Evolutionary conservation across 2,888 invertebrate species (phyloP).

Genomic region (Prenolepis imparis): DNA sequence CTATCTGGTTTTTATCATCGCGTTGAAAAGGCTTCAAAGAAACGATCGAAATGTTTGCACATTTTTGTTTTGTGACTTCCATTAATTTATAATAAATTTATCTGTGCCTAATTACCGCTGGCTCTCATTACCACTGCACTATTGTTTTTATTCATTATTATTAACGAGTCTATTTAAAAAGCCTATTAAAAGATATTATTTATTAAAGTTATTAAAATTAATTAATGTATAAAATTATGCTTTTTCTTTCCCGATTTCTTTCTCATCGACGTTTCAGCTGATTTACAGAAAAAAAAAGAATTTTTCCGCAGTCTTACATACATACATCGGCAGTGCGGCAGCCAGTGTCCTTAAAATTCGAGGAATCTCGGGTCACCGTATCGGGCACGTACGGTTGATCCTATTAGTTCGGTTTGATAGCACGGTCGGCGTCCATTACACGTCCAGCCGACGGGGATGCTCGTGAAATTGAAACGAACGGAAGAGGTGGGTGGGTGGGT

Average conservation of each 20-base stretch:
- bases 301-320: background rate
- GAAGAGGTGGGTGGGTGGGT: slow-evolving; percentile 34
- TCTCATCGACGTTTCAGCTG: background rate
- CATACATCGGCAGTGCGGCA: background rate
- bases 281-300: background rate
- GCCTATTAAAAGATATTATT: no score
- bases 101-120: no score
- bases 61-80: no score
- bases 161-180: no score
- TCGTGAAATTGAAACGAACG: slow-evolving; percentile 69
- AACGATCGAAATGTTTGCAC: no score
- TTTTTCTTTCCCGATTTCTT: background rate
- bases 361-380: slow-evolving; percentile 45
- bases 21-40: no score
- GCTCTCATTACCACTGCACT: no score
- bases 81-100: no score
- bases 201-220: background rate
- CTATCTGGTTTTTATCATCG: no score
- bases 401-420: slow-evolving; percentile 66
- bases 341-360: slow-evolving; percentile 37
- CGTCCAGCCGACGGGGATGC: slow-evolving; percentile 48
- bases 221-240: background rate
- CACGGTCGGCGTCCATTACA: slow-evolving; percentile 65
- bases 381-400: slow-evolving; percentile 62
- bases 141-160: no score